Evolutionary conservation across 2,797 vertebrate species (phyloP), one percentile per base, ranked within the genome.

Genomic region (Echeneis naucrates): DNA sequence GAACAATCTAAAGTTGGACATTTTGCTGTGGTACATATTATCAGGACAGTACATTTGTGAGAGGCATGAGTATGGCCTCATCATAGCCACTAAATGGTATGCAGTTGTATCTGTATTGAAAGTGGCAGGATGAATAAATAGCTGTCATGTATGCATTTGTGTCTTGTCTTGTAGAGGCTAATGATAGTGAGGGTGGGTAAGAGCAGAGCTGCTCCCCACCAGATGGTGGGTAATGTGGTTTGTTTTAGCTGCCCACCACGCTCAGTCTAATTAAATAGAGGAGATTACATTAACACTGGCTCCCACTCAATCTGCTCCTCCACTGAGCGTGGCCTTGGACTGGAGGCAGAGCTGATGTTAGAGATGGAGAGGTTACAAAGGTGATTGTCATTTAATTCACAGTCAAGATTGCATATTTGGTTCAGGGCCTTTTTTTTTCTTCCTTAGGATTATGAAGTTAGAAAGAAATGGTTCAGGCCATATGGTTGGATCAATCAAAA

Each of bases 191-290:
- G 88, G 62, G 70, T 65, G 85, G 81, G 78, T 82, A 87, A 86
- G 84, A 89, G 88, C 75, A 85, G 83, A 81, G 78, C 75, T 54
- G 77, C 73, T 84, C 83, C 72, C 66, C 80, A 82, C 79, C 92
- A 94, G 93, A 93, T 94, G 92, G 93, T 76, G 87, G 85, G 68
- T 92, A 91, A 92, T 94, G 93, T 85, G 88, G 86, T 91, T 89
- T 91, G 85, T 84, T 89, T 88, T 88, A 83, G 84, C 88, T 92
- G 90, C 90, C 92, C 91, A 89, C 91, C 77, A 92, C 26, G 83
- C 87, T 92, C 72, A 56, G 80, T 92, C 86, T 92, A 93, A 94
- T 94, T 94, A 93, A 92, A 92, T 91, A 87, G 88, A 88, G 87
- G 82, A 89, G 92, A 93, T 93, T 91, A 88, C 87, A 90, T 91